Percentiles rank a stretch among this genome's conserved stretches.
Evolutionary conservation across 2,113 vertebrate genomes (phyloP).

Genomic region (Forbesichthys papilliferus): DNA sequence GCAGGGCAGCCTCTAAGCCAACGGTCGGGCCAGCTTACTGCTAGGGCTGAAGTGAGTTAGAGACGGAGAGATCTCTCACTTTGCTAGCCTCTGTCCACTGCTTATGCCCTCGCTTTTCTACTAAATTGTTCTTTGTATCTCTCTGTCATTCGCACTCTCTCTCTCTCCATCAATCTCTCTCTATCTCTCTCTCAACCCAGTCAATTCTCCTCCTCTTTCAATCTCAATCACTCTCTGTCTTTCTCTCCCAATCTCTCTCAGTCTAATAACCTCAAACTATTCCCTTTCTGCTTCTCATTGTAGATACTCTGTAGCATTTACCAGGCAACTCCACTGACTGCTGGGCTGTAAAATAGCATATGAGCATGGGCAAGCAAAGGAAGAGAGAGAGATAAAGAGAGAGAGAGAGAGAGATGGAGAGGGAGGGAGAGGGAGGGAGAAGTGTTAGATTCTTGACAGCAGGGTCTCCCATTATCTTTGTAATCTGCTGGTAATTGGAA

Average conservation of each 20-base stretch:
- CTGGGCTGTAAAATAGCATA: constrained; percentile 75
- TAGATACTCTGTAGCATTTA: constrained; percentile 61
- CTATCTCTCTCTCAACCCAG: constrained; percentile 72
- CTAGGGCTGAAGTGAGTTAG: constrained; percentile 31
- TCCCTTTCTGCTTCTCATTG: constrained; percentile 65
- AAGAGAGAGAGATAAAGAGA: not conserved
- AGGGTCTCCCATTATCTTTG: constrained; percentile 77
- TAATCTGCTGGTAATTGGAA: constrained; percentile 80
- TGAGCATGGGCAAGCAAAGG: constrained; percentile 27
- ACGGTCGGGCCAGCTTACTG: constrained; percentile 15
- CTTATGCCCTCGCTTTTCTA: constrained; percentile 59
- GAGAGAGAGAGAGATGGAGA: constrained; percentile 32
- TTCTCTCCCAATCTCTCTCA: constrained; percentile 37
- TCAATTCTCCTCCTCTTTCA: constrained; percentile 72
- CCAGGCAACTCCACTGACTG: constrained; percentile 64
- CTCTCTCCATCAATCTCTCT: constrained; percentile 63
- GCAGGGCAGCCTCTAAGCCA: constrained; percentile 21
- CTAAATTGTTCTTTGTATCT: constrained; percentile 69
- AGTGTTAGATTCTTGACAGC: constrained; percentile 67
- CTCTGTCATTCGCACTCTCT: constrained; percentile 63
- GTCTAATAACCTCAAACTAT: constrained; percentile 70
- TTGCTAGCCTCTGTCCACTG: constrained; percentile 27
- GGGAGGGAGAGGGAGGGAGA: constrained; percentile 43
- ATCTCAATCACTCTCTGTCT: constrained; percentile 54
- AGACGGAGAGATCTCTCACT: constrained; percentile 34